Evolutionary conservation across 2,797 vertebrate genomes (phyloP), one percentile per base, ranked within the genome.

Genomic region (Luscinia luscinia): DNA sequence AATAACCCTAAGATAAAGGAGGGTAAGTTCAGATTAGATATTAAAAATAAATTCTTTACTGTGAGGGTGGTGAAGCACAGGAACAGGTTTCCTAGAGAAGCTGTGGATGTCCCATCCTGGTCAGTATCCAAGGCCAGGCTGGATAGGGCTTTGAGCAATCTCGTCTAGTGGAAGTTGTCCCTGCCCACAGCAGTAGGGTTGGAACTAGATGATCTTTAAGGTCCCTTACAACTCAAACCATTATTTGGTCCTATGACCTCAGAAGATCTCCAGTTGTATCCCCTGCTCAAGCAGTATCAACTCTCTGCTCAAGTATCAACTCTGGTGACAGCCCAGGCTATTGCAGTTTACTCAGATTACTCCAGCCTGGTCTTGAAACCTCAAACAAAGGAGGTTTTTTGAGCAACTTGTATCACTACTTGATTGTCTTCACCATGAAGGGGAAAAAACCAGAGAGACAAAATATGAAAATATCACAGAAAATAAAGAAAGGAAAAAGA

Each of bases 371-470:
- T 62, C 54, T 48, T 57, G 40, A 62, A 93, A 69, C 5, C 15
- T 63, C 18, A 52, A 87, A 1, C 1, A 16, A 64, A 18, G 8
- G 54, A 80, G 22, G 32, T 84, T 73, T 51, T 57, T 6, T 51
- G 12, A 79, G 38, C 22, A 88, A 52, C 18, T 34, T 52, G 19
- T 82, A 82, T 41, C 34, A 57, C 28, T 80, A 40, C 28, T 45
- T 75, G 21, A 61, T 19, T 62, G 14, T 26, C n/a, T 21, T 61
- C 48, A 76, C 0, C 0, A 13, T 9, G 9, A 45, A 5, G 9
- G 4, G 38, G 11, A 43, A 36, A 34, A 41, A 16, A 18, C 12
- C 1, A 6, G 1, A 76, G 3, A 49, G 4, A n/a, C 14, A 19
- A 41, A 57, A 81, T 16, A 69, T 15, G 1, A 79, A 92, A 73